These are phyloP conservation scores for Drosophila kepulauana DNA, from an alignment of 1,140 invertebrate species.

Conservation along the genomic window DNA sequence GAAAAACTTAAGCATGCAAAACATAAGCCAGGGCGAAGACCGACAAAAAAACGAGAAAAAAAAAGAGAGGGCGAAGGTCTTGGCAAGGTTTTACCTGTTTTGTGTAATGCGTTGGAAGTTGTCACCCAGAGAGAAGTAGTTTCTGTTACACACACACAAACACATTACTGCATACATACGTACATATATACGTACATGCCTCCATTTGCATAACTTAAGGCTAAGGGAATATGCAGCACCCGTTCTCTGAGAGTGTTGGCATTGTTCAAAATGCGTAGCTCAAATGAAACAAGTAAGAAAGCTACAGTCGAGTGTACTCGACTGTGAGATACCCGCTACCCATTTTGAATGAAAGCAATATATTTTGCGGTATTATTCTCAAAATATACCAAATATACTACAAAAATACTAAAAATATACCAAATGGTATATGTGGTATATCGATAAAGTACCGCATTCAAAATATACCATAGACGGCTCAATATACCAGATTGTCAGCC, in stretches of 20 bases:
- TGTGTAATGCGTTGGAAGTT: constrained; percentile 31
- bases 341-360: too few relatives aligned
- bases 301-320: too few relatives aligned
- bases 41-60: not conserved
- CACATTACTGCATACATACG: constrained; percentile 1
- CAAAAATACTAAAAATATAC: too few relatives aligned
- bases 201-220: constrained; percentile 60
- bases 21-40: constrained; percentile 24
- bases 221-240: constrained; percentile 7
- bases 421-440: too few relatives aligned
- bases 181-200: not conserved
- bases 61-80: not conserved
- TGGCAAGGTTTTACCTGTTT: constrained; percentile 10
- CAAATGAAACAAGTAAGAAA: too few relatives aligned
- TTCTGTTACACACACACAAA: constrained; percentile 10
- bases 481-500: too few relatives aligned
- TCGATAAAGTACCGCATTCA: too few relatives aligned
- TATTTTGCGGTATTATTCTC: too few relatives aligned
- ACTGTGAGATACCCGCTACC: too few relatives aligned
- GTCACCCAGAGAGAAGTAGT: constrained; percentile 26
- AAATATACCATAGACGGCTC: too few relatives aligned
- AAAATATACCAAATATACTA: too few relatives aligned
- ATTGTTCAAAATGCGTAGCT: constrained; percentile 1
- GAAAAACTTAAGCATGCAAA: constrained; percentile 21
- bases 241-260: constrained; percentile 1